Conservation (phyloP, 1,140 invertebrate genomes). For the Tetramorium parvispinum region DNA sequence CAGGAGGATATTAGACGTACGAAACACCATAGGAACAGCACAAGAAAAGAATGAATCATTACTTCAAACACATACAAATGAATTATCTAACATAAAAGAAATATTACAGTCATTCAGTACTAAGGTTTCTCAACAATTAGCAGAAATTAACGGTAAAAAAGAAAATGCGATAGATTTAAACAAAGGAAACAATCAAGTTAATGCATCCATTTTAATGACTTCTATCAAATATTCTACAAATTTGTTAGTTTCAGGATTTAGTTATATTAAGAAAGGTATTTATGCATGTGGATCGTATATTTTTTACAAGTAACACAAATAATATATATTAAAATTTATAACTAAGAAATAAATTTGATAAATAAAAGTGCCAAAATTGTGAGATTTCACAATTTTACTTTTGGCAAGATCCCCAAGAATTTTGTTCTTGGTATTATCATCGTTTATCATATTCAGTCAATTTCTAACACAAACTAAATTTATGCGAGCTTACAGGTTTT, state of each 20-base stretch:
- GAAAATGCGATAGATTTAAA: not conserved
- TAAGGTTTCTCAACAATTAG: slow-evolving; percentile 63
- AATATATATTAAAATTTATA: not conserved
- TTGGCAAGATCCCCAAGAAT: too few species aligned
- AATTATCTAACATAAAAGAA: slow-evolving; percentile 53
- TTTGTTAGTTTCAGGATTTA: slow-evolving; percentile 5
- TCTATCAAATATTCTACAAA: slow-evolving; percentile 10
- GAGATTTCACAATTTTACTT: too few species aligned
- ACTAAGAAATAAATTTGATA: too few species aligned
- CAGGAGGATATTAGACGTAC: slow-evolving; percentile 77
- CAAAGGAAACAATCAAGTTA: not conserved
- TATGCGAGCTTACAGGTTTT: not conserved
- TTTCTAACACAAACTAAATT: not conserved
- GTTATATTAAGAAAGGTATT: slow-evolving; percentile 13
- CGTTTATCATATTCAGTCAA: too few species aligned
- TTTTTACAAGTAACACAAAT: slow-evolving; percentile 25
- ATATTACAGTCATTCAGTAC: slow-evolving; percentile 71
- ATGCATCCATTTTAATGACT: not conserved
- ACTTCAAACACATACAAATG: not conserved
- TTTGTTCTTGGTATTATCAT: too few species aligned
- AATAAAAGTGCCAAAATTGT: too few species aligned
- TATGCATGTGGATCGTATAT: slow-evolving; percentile 18
- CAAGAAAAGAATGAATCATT: slow-evolving; percentile 76
- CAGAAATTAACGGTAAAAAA: not conserved
- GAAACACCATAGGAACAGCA: slow-evolving; percentile 70